phyloP scores from a whole-genome alignment of 2,113 vertebrate genomes.

The Bostrychus sinensis region DNA sequence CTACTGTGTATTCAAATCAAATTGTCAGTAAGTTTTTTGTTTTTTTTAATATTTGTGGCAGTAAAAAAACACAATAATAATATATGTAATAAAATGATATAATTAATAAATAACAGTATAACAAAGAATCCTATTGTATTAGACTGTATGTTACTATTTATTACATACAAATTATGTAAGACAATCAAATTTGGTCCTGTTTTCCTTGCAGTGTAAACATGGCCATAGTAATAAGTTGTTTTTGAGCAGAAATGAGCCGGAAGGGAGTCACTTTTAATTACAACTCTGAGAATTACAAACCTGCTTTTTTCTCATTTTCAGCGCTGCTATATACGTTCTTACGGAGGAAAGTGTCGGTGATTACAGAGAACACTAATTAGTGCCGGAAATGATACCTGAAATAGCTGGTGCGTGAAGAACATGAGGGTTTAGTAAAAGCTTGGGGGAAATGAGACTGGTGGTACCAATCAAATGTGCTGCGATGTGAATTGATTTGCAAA shows the following conservation, averaged over 20 bases:
- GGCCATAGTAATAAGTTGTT: neutral
- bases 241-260: constrained; percentile 13
- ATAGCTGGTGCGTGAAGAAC: neutral
- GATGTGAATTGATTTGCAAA: constrained; percentile 5
- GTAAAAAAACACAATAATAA: too few relatives aligned
- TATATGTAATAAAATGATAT: too few relatives aligned
- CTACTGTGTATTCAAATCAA: too few relatives aligned
- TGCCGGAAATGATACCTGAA: neutral
- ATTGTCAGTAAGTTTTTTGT: too few relatives aligned
- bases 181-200: neutral
- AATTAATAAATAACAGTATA: too few relatives aligned
- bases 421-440: neutral
- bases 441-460: neutral
- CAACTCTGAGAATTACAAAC: constrained; percentile 16
- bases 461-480: constrained; percentile 2
- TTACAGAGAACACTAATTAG: constrained; percentile 8
- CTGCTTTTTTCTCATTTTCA: constrained; percentile 10
- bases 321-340: neutral
- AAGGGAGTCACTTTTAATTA: constrained; percentile 49
- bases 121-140: too few relatives aligned
- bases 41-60: too few relatives aligned
- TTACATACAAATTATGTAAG: neutral
- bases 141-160: too few relatives aligned
- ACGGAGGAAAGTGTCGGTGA: neutral
- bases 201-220: neutral